A percentile compares a stretch with the other conserved stretches of the same genome.
Evolutionary conservation across 2,797 vertebrate genomes (phyloP).

Genomic region (Vipera latastei): DNA sequence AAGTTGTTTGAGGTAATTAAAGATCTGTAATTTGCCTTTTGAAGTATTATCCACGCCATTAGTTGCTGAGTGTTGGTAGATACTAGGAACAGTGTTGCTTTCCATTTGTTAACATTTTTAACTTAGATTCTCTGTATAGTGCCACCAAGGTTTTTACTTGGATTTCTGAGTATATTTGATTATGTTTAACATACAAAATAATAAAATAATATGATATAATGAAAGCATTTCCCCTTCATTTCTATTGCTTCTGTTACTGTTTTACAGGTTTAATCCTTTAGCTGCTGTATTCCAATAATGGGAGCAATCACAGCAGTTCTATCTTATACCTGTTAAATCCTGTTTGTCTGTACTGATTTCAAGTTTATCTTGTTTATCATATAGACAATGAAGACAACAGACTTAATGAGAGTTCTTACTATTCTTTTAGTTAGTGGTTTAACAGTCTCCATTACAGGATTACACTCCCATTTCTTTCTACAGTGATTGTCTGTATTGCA

Average conservation of each 20-base stretch:
- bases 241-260: background rate
- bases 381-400: background rate
- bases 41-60: background rate
- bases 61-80: background rate
- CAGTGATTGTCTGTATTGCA: background rate
- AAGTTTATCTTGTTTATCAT: background rate
- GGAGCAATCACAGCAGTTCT: background rate
- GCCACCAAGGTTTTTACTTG: background rate
- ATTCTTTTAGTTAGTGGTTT: background rate
- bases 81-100: background rate
- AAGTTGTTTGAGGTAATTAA: background rate
- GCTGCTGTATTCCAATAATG: background rate
- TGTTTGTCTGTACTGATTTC: background rate
- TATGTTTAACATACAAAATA: background rate
- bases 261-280: background rate
- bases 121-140: background rate
- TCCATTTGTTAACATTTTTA: background rate
- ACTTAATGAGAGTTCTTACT: background rate
- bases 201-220: background rate
- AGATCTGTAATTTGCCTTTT: background rate
- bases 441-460: background rate
- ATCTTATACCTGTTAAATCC: background rate
- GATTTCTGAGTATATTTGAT: background rate
- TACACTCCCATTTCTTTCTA: background rate
- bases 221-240: background rate